A percentile compares a stretch with the other conserved stretches of the same genome.
phyloP scores from a whole-genome alignment of 2,797 vertebrate species.

The Bothrops alternatus region DNA sequence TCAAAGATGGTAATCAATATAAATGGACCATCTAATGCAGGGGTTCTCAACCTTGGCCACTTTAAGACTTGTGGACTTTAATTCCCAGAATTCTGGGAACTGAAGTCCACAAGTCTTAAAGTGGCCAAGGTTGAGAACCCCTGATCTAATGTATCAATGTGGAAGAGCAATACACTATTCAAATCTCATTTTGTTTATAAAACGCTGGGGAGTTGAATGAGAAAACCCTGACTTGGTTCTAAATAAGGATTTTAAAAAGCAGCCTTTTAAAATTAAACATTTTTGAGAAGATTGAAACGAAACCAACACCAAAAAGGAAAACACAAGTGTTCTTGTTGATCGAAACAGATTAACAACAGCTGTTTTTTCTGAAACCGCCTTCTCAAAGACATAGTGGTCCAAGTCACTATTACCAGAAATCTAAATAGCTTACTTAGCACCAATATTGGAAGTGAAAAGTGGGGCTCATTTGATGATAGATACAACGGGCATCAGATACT shows the following conservation, averaged over 20 bases:
- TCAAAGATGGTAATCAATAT: conserved; percentile 43
- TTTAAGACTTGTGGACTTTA: too few species aligned
- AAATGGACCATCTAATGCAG: conserved; percentile 15
- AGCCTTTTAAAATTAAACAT: conserved; percentile 67
- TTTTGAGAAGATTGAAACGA: conserved; percentile 64
- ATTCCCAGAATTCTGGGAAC: too few species aligned
- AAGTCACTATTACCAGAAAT: conserved; percentile 30
- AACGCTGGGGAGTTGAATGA: conserved; percentile 43
- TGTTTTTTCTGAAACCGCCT: conserved; percentile 25
- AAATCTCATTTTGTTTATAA: conserved; percentile 45
- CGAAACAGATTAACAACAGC: conserved; percentile 5
- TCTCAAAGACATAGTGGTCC: conserved; percentile 19
- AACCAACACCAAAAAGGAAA: conserved; percentile 12
- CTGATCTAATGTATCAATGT: conserved; percentile 27
- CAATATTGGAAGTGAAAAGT: conserved; percentile 10
- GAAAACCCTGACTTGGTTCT: conserved; percentile 48
- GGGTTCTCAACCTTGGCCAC: too few species aligned
- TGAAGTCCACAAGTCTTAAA: too few species aligned
- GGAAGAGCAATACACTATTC: conserved; percentile 47
- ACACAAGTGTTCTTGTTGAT: conserved; percentile 31
- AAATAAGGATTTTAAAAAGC: conserved; percentile 77
- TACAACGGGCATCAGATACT: conserved; percentile 25
- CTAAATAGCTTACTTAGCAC: conserved; percentile 36
- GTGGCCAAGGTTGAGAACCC: too few species aligned
- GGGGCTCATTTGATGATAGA: background rate